Evolutionary conservation across 1,140 invertebrate species (phyloP), one percentile per base, ranked within the genome.

Genomic region (Brachionus sp.): DNA sequence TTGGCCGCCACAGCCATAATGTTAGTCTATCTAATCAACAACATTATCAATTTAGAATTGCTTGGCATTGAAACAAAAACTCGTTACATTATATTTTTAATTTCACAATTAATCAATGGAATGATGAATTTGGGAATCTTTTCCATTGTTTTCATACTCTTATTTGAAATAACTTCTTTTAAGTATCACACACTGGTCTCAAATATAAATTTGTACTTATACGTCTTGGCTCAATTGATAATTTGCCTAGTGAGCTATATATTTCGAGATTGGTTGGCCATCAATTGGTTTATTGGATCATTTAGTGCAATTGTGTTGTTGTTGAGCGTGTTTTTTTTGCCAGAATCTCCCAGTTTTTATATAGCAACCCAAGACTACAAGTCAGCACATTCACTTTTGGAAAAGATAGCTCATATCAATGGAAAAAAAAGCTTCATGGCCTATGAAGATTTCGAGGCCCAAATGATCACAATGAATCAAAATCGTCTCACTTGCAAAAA

Each of bases 161-260:
- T 75, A 75, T 46, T 75, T 13, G 70, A 75, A 75, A 46, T 75
- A 46, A 75, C 70, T 25, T 46, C 70, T 25, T 25, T 29, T 19
- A 75, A 75, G 25, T 46, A 75, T 19, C 37, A 46, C 42, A 75
- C 70, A 19, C 12, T 75, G 19, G 70, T 75, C 2, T 33, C 70
- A 23, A 75, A 75, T 25, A 46, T 75, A 25, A 46, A 46, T 29
- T 23, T 75, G 23, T 75, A 75, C 23, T 13, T 44, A 3, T 75
- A 75, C 44, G 70, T 75, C 1, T 23, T 75, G 25, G 70, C 39
- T 3, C 39, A 75, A 35, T 75, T 75, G 16, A 44, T 75, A 12
- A 46, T 75, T 25, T 75, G 39, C 13, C 23, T 75, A 25, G 25
- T 75, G 10, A 75, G 70, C 33, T 75, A 46, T 39, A 25, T 75